phyloP scores from a whole-genome alignment of 2,797 vertebrate genomes.

The Morus bassanus region DNA sequence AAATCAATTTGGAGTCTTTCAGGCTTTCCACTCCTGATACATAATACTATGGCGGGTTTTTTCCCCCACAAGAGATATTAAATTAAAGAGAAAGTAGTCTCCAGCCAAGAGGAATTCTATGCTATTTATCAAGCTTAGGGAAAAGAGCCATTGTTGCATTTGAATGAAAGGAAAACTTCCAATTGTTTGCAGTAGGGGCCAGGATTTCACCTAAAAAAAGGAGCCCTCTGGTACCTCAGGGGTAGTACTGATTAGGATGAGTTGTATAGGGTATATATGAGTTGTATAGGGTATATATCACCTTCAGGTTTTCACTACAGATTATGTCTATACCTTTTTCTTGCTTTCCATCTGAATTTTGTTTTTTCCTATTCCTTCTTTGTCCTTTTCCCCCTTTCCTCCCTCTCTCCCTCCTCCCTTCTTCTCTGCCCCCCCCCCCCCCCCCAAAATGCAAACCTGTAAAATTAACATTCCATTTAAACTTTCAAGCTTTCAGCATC shows the following conservation, averaged over 20 bases:
- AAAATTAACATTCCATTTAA: neutral
- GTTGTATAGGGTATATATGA: too few species aligned
- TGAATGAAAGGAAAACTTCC: neutral
- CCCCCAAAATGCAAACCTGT: neutral
- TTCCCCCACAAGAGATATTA: neutral
- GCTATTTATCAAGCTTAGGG: neutral
- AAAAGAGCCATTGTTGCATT: neutral
- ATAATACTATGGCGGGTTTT: neutral
- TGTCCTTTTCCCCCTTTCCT: neutral
- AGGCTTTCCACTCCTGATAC: neutral
- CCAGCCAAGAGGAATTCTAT: neutral
- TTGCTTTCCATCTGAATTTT: neutral
- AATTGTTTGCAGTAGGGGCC: neutral
- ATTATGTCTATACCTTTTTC: neutral
- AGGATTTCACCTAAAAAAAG: neutral
- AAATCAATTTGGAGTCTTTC: neutral
- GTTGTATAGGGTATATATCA: neutral
- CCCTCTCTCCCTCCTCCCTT: neutral
- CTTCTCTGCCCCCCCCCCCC: rapidly evolving
- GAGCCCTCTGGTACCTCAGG: neutral
- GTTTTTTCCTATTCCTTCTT: neutral
- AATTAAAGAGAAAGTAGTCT: neutral
- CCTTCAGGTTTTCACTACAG: neutral
- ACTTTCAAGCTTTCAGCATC: neutral
- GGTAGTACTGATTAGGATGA: neutral